Evolutionary conservation across 2,797 vertebrate species (phyloP).

Genomic region (Enteromius unitaeniatus): DNA sequence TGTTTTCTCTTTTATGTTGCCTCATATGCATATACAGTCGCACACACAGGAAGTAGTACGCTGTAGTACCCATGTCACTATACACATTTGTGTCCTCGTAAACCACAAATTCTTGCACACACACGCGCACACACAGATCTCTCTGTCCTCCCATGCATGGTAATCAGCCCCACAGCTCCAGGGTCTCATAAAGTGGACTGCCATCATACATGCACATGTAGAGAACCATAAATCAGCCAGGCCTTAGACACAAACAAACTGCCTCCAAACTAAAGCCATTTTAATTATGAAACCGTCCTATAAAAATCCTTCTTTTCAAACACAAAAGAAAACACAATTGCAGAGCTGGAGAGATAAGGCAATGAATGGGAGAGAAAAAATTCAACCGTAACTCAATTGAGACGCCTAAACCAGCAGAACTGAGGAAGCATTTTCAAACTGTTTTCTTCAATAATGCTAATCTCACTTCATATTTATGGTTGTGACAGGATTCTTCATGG

Average conservation of each 20-base stretch:
- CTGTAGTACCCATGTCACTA: too few species aligned
- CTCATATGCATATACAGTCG: slow-evolving; percentile 2
- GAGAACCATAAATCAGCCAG: slow-evolving; percentile 43
- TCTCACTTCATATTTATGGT: slow-evolving; percentile 28
- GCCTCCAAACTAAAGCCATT: slow-evolving; percentile 27
- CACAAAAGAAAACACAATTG: slow-evolving; percentile 46
- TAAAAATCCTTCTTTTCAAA: slow-evolving; percentile 39
- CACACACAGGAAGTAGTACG: background rate
- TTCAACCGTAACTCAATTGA: slow-evolving; percentile 29
- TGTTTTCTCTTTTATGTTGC: background rate
- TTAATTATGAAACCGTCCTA: slow-evolving; percentile 49
- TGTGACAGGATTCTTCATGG: slow-evolving; percentile 10
- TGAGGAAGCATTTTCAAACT: slow-evolving; percentile 34
- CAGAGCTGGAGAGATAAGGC: slow-evolving; percentile 48
- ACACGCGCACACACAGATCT: slow-evolving; percentile 37
- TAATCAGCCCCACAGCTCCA: slow-evolving; percentile 50
- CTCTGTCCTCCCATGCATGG: slow-evolving; percentile 44
- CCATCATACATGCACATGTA: slow-evolving; percentile 30
- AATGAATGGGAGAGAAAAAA: slow-evolving; percentile 15
- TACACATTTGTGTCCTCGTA: too few species aligned
- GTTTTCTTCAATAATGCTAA: slow-evolving; percentile 42
- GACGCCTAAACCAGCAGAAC: slow-evolving; percentile 35
- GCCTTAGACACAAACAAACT: slow-evolving; percentile 28
- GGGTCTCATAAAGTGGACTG: slow-evolving; percentile 32
- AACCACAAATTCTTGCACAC: background rate